phyloP scores from a whole-genome alignment of 2,888 invertebrate species.

The Diarsia dahlii region DNA sequence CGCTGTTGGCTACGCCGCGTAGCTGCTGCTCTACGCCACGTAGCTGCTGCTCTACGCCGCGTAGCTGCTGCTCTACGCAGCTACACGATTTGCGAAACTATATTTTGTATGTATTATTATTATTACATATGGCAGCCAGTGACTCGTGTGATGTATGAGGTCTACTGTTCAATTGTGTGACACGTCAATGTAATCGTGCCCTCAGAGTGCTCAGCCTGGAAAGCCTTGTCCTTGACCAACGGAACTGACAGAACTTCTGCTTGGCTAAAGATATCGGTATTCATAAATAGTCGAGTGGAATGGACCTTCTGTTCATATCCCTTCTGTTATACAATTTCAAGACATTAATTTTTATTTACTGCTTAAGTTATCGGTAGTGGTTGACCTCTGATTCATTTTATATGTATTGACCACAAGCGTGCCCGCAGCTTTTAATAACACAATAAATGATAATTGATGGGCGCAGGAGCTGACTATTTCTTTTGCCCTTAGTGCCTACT shows the following conservation, averaged over 20 bases:
- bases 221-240: neutral
- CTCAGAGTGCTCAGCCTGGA: neutral
- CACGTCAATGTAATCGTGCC: neutral
- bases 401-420: constrained; percentile 6
- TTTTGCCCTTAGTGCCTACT: neutral
- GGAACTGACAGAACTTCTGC: too few relatives aligned
- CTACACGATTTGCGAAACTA: neutral
- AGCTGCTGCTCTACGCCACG: neutral
- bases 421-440: constrained; percentile 22
- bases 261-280: neutral
- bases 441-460: constrained; percentile 18
- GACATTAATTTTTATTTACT: constrained; percentile 31
- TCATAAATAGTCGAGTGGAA: neutral
- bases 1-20: neutral
- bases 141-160: neutral
- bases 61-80: neutral
- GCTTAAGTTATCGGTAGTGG: constrained; percentile 44
- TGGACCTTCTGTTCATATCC: constrained; percentile 7
- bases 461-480: neutral
- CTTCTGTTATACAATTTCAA: constrained; percentile 10
- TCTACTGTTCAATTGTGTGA: neutral
- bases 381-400: constrained; percentile 38
- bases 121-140: neutral
- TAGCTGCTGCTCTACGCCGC: too few relatives aligned
- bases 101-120: constrained; percentile 2